Evolutionary conservation across 2,888 invertebrate genomes (phyloP).

Genomic region (Agrotis ipsilon): DNA sequence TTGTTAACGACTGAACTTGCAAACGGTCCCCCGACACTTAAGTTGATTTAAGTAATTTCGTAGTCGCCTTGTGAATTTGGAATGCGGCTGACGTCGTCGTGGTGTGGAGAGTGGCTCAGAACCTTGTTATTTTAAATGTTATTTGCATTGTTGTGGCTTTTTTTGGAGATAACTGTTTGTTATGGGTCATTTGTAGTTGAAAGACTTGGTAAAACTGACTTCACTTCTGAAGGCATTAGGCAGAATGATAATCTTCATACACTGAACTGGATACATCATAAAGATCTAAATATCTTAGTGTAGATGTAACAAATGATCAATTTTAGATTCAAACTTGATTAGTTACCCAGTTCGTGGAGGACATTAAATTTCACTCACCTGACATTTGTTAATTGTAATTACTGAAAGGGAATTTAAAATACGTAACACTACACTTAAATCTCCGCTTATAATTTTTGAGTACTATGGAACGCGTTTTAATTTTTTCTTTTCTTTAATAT

Average conservation of each 20-base stretch:
- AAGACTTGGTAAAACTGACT: too few species aligned
- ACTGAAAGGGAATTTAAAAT: neutral
- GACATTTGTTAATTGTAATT: neutral
- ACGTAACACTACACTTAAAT: neutral
- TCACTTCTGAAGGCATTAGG: too few species aligned
- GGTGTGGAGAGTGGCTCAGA: conserved; percentile 35
- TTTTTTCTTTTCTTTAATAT: too few species aligned
- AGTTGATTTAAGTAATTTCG: conserved; percentile 58
- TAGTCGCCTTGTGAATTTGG: conserved; percentile 49
- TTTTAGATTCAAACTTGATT: too few species aligned
- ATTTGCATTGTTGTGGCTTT: conserved; percentile 28
- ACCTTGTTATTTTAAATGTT: conserved; percentile 46
- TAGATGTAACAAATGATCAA: too few species aligned
- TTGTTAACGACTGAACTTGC: conserved; percentile 50
- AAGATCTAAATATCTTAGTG: too few species aligned
- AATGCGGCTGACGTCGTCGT: conserved; percentile 40
- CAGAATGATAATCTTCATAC: too few species aligned
- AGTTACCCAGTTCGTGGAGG: too few species aligned
- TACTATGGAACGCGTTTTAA: neutral
- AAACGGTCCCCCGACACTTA: conserved; percentile 46
- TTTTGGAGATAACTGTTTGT: neutral
- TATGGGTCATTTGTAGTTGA: neutral
- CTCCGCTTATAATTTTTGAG: neutral
- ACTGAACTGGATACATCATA: too few species aligned
- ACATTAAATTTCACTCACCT: neutral